Evolutionary conservation across 2,797 vertebrate species (phyloP), one percentile per base, ranked within the genome.

Genomic region (Hapalemur alaotrensis): DNA sequence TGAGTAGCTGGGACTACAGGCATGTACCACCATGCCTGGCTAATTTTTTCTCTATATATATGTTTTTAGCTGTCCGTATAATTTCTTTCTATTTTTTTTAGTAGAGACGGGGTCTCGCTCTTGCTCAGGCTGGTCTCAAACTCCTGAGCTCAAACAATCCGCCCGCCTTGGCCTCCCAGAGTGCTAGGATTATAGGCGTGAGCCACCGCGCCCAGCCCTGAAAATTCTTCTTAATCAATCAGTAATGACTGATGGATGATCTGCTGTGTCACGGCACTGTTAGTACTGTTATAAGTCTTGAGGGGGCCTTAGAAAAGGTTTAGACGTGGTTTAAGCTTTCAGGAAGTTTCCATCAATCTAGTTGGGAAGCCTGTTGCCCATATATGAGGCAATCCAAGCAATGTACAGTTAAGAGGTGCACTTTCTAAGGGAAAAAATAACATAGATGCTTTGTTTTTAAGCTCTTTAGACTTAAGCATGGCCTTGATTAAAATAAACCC

Each of bases 391-490:
- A 78, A 35, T 30, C 32, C 14, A 87, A 91, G 38, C 25, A 91
- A 84, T 13, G 82, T 41, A 11, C 20, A 89, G 46, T 73, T 43
- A 65, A 87, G 22, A 59, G 32, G 46, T 41, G n/a, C 46, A 15
- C 14, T 79, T 82, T 95, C 50, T 46, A 88, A 90, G 12, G 38
- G 25, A 18, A 50, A 41, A 63, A 59, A 84, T 91, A 54, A 54
- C 10, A 35, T 35, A 48, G 28, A n/a, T 86, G 52, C 22, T 83
- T 97, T 84, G 22, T 69, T 85, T 84, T 95, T 32, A 85, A 96
- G 43, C 65, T 69, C 50, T 41, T 67, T 65, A 50, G 25, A 67
- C n/a, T 91, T 89, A 86, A 79, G 41, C n/a, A 52, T 48, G 38
- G 23, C 7, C 17, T 96, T 94, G 50, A 35, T 85, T 85, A 94